Evolutionary conservation across 2,888 invertebrate species (phyloP).

Genomic region (Meandrusa payeni): DNA sequence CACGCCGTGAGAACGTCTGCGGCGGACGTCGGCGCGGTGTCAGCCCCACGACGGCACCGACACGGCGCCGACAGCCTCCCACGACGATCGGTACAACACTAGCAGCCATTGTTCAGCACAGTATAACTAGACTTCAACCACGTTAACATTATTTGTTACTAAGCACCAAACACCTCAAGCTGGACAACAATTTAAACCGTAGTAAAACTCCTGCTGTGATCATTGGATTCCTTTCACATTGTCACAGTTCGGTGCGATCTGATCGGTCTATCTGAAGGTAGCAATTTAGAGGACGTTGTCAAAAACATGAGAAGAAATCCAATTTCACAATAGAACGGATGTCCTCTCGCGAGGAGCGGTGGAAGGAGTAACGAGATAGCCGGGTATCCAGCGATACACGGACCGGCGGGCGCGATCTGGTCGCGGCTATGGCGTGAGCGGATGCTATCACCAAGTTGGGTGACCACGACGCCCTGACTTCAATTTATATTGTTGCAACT

Average conservation of each 20-base stretch:
- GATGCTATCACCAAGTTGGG: no score
- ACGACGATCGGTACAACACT: conserved; percentile 13
- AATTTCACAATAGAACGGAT: not conserved
- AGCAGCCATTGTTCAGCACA: conserved; percentile 35
- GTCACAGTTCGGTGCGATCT: no score
- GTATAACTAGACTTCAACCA: conserved; percentile 14
- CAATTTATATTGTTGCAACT: no score
- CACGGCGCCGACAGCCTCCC: not conserved
- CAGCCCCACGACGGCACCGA: not conserved
- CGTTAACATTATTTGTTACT: conserved; percentile 37
- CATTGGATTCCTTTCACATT: no score
- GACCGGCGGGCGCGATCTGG: no score
- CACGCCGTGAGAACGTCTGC: not conserved
- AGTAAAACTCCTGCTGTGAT: conserved; percentile 25
- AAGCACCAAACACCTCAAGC: conserved; percentile 47
- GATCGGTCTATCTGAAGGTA: no score
- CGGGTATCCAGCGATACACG: no score
- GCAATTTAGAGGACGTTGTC: no score
- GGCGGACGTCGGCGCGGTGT: not conserved
- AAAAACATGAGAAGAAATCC: not conserved
- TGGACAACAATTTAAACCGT: conserved; percentile 25
- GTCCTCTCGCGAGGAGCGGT: not conserved
- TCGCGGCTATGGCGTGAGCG: no score
- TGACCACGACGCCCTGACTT: no score
- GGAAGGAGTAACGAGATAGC: not conserved